These are phyloP conservation scores for Ceriagrion tenellum DNA, from an alignment of 2,888 invertebrate species.

Conservation along the genomic window DNA sequence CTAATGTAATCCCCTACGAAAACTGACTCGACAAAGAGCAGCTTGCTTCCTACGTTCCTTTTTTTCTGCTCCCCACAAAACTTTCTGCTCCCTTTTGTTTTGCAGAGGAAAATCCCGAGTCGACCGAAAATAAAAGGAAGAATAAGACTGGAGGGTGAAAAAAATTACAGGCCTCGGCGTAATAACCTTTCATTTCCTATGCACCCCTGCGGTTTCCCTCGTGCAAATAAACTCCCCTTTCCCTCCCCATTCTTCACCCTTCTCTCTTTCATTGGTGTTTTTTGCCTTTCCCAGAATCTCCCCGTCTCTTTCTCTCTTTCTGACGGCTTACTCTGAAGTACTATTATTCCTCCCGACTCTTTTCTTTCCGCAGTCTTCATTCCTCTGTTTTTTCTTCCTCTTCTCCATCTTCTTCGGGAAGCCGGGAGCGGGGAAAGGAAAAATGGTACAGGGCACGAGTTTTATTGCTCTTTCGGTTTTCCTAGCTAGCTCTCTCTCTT, in stretches of 20 bases:
- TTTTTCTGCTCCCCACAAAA: neutral
- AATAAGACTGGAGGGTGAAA: neutral
- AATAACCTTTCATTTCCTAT: conserved; percentile 41
- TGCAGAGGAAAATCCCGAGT: neutral
- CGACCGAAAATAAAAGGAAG: neutral
- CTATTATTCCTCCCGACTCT: neutral
- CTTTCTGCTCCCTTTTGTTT: neutral
- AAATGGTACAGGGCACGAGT: neutral
- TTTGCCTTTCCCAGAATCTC: neutral
- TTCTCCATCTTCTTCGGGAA: too few species aligned
- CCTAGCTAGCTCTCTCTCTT: neutral
- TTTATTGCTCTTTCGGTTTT: neutral
- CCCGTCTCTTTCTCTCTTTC: neutral
- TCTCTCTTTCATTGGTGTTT: neutral
- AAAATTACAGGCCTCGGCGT: neutral
- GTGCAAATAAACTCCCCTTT: conserved; percentile 1
- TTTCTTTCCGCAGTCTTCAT: neutral
- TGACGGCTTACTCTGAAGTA: neutral
- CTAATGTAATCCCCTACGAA: neutral
- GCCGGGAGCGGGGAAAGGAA: neutral
- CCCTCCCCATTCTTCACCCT: neutral
- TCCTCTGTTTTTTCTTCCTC: neutral
- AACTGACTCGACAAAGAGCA: neutral
- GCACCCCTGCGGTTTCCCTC: conserved; percentile 29
- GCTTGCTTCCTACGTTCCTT: neutral